A percentile compares a stretch with the other conserved stretches of the same genome.
phyloP scores from a whole-genome alignment of 2,113 vertebrate genomes.

The Tauraco erythrolophus region DNA sequence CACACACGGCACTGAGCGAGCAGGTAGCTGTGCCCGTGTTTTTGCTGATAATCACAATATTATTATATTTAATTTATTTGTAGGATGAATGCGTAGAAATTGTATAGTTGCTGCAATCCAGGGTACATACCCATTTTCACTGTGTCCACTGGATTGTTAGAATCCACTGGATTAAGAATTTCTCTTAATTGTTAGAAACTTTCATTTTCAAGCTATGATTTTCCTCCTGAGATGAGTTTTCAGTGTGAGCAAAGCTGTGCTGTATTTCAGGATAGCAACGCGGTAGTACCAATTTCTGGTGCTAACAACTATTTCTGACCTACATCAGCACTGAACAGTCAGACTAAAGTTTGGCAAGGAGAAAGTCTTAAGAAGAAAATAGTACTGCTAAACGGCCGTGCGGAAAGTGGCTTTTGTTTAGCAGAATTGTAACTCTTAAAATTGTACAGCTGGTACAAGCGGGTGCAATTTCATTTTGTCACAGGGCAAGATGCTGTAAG shows the following conservation, averaged over 20 bases:
- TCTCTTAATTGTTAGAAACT: not conserved
- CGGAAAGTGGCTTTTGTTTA: not conserved
- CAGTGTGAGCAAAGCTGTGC: not conserved
- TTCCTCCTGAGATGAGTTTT: not conserved
- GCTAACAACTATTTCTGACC: not conserved
- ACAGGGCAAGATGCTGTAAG: not conserved
- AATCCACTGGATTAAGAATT: no score
- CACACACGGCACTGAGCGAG: not conserved
- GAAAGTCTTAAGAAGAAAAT: not conserved
- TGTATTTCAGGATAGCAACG: not conserved
- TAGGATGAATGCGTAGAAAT: not conserved
- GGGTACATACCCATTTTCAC: accelerated
- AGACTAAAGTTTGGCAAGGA: not conserved
- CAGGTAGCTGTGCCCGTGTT: not conserved
- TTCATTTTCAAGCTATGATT: not conserved
- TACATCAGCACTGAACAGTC: not conserved
- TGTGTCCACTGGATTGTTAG: no score
- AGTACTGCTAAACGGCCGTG: not conserved
- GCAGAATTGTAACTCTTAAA: not conserved
- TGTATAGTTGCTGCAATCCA: not conserved
- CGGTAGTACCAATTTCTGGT: not conserved
- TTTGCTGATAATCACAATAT: not conserved
- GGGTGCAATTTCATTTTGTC: not conserved
- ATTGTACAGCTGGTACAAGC: not conserved
- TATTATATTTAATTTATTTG: not conserved